Evolutionary conservation across 2,113 vertebrate genomes (phyloP).

Genomic region (Cairina moschata): DNA sequence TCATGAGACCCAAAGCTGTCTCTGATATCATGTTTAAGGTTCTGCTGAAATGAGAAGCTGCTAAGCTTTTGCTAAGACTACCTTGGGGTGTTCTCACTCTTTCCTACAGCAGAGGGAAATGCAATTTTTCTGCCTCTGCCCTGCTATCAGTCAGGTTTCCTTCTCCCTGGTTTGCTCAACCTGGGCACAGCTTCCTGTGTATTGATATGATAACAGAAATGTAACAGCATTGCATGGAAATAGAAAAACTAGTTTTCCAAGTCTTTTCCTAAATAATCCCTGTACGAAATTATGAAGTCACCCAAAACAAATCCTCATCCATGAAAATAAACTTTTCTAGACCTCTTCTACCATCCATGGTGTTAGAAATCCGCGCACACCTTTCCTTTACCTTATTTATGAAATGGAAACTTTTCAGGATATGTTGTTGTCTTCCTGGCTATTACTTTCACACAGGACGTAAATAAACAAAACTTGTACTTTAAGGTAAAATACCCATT

Average conservation of each 20-base stretch:
- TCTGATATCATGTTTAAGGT: background rate
- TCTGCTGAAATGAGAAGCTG: background rate
- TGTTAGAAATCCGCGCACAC: background rate
- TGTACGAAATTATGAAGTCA: background rate
- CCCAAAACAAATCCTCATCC: background rate
- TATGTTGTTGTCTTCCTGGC: background rate
- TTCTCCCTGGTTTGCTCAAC: background rate
- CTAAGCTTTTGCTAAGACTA: background rate
- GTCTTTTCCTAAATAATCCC: background rate
- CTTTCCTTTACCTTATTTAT: background rate
- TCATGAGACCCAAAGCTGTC: background rate
- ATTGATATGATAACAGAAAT: background rate
- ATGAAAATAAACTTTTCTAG: background rate
- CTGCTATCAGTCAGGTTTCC: background rate
- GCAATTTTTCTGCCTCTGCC: background rate
- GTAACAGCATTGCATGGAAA: background rate
- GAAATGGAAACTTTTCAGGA: background rate
- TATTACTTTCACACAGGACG: background rate
- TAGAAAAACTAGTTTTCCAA: background rate
- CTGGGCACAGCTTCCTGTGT: background rate
- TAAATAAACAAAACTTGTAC: background rate
- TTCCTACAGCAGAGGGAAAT: background rate
- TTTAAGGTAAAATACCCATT: background rate
- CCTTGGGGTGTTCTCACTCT: rapidly evolving
- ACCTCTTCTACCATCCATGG: rapidly evolving